Conservation (phyloP, 2,113 vertebrate genomes). For the Chloroceryle aenea region DNA sequence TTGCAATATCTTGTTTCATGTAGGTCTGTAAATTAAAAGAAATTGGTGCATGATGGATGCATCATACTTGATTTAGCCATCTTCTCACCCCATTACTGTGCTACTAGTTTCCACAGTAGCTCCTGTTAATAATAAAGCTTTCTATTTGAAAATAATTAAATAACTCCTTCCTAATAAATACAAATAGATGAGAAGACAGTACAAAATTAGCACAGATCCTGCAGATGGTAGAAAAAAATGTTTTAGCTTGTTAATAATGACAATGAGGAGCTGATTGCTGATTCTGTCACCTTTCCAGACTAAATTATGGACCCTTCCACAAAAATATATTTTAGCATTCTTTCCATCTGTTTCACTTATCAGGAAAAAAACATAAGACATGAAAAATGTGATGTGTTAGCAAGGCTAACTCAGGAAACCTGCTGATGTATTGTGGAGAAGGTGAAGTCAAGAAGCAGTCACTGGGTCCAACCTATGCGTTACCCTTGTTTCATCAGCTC, state of each 20-base stretch:
- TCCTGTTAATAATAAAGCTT: not conserved
- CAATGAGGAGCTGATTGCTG: conserved; percentile 60
- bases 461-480: not conserved
- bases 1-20: not conserved
- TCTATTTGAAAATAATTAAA: conserved; percentile 51
- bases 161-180: conserved; percentile 37
- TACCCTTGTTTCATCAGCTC: conserved; percentile 7
- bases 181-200: conserved; percentile 28
- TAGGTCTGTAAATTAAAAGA: not conserved
- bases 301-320: conserved; percentile 67
- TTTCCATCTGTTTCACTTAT: conserved; percentile 60
- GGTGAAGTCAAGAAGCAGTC: not conserved
- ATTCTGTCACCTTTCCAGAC: conserved; percentile 39
- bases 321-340: conserved; percentile 63
- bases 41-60: not conserved
- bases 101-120: not conserved
- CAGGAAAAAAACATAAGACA: not conserved
- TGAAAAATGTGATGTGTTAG: conserved; percentile 36
- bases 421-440: not conserved
- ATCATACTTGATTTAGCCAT: not conserved
- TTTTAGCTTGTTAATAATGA: conserved; percentile 57
- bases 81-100: not conserved
- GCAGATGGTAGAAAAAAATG: conserved; percentile 28
- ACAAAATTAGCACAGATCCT: conserved; percentile 24
- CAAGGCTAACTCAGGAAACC: conserved; percentile 10